Percentiles rank a stretch among this genome's conserved stretches.
phyloP scores from a whole-genome alignment of 2,113 vertebrate genomes.

The Xiphophorus hellerii region DNA sequence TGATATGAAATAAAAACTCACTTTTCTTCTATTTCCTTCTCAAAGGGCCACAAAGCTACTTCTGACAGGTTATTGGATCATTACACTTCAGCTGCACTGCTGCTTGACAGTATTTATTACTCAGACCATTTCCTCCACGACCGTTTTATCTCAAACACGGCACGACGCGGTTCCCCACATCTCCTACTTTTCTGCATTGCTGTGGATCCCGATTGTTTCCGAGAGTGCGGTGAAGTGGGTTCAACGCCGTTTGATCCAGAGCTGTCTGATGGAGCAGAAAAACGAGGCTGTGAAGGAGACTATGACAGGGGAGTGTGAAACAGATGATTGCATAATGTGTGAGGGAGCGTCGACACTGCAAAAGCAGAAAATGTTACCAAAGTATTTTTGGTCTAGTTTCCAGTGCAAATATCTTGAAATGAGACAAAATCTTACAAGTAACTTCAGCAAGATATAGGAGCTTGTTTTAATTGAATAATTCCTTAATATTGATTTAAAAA shows the following conservation, averaged over 20 bases:
- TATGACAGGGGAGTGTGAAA: neutral
- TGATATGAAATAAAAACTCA: no score
- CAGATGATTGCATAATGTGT: neutral
- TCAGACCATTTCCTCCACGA: neutral
- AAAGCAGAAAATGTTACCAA: no score
- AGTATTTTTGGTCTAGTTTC: no score
- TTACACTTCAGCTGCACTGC: neutral
- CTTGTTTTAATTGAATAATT: no score
- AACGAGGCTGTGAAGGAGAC: neutral
- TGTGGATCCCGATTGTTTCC: no score
- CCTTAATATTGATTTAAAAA: no score
- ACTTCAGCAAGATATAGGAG: no score
- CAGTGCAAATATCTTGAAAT: no score
- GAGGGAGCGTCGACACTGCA: neutral
- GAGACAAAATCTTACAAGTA: no score
- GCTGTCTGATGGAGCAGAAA: neutral
- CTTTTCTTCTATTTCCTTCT: neutral
- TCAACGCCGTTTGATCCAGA: neutral
- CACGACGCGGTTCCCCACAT: neutral
- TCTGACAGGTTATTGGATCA: neutral
- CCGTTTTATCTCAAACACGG: neutral
- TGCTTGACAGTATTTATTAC: neutral
- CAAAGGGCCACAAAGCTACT: neutral
- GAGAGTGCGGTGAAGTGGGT: neutral
- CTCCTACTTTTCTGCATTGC: neutral